Base-by-base conservation (phyloP, 2,113 vertebrate species). In the Rhagologus leucostigma region DNA sequence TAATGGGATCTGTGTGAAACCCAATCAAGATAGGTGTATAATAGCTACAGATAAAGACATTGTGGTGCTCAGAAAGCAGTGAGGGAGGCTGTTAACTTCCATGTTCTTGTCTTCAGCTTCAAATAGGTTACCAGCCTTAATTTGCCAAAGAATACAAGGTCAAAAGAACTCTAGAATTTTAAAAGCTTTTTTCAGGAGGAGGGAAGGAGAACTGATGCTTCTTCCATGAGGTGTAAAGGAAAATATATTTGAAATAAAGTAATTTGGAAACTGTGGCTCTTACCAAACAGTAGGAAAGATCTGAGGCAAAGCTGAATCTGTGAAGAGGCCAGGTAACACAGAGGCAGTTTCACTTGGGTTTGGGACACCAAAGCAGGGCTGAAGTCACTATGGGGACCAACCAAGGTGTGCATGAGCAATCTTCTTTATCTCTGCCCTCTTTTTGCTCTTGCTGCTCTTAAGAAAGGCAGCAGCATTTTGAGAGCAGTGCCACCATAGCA, bases 1-100 rank as follows among this genome's bases (percentile, higher is more conserved):
- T 84, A 93, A 89, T 91, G 52, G 80, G 52, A 89, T 86, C 44
- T 89, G 33, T 84, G 90, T 80, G 88, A 92, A 94, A 95, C 57
- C 76, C 52, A 84, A 63, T 93, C 86, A 71, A 80, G 89, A 84
- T 16, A 19, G 65, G 41, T 10, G 1, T 76, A n/a, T 79, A 92
- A 90, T 80, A 80, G 52, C 65, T 80, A 32, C 44, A 73, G 49
- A 60, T 64, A 76, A 86, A 86, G 83, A 52, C 29, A 52, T 70
- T 81, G 37, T 78, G 56, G 56, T 75, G 32, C 44, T 90, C 47
- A 37, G 86, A 90, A 90, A 50, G 92, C 71, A 70, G 16, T 41
- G 50, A 71, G 50, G 30, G 70, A 90, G 82, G 47, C 75, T 92
- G 82, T 85, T 85, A 91, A 62, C 53, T 76, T 91, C 50, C 26